Evolutionary conservation across 2,888 invertebrate genomes (phyloP).

Genomic region (Poecilobothrus nobilitatus): DNA sequence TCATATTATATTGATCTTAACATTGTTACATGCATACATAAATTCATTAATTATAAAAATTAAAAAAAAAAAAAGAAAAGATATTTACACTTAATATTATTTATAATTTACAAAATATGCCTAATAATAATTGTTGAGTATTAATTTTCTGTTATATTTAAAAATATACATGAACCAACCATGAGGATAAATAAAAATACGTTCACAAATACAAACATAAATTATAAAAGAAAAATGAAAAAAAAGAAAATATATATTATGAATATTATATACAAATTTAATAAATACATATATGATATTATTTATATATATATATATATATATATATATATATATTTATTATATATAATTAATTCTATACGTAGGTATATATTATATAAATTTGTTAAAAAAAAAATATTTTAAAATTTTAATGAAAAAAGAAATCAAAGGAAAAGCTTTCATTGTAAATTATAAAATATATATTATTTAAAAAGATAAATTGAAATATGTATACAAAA

Average conservation of each 20-base stretch:
- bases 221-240: too few species aligned
- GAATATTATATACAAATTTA: not conserved
- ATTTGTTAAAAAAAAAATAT: not conserved
- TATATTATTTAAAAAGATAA: not conserved
- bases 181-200: too few species aligned
- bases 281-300: not conserved
- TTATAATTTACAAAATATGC: too few species aligned
- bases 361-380: not conserved
- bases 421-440: not conserved
- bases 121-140: too few species aligned
- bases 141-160: too few species aligned
- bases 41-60: too few species aligned
- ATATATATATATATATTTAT: not conserved
- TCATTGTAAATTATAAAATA: not conserved
- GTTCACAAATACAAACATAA: too few species aligned
- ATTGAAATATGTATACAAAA: not conserved
- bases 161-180: too few species aligned
- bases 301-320: not conserved
- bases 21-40: too few species aligned
- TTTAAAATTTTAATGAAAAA: not conserved
- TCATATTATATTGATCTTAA: not conserved
- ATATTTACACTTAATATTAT: too few species aligned
- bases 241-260: too few species aligned
- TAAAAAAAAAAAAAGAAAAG: too few species aligned
- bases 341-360: not conserved